These are phyloP conservation scores for Paguma larvata DNA, from an alignment of 2,797 vertebrate species.

Conservation along the genomic window DNA sequence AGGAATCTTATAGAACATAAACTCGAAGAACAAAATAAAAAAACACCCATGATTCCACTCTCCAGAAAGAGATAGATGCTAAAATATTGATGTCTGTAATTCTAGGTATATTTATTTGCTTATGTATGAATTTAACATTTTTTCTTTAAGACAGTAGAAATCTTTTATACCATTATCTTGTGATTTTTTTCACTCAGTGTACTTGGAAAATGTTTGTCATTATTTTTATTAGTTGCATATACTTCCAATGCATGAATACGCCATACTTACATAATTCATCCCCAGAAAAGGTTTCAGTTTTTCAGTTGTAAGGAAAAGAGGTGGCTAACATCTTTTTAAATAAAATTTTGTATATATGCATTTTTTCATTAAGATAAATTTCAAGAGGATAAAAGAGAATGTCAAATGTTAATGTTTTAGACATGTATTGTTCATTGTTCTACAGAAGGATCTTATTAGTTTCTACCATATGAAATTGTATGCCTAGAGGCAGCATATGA, in stretches of 20 bases:
- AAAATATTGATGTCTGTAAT: neutral
- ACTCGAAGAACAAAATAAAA: neutral
- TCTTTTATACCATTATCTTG: neutral
- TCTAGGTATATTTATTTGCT: neutral
- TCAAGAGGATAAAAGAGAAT: neutral
- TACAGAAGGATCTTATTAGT: neutral
- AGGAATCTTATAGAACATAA: neutral
- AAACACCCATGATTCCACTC: neutral
- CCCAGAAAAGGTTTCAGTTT: neutral
- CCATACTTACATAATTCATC: neutral
- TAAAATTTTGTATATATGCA: neutral
- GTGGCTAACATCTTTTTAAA: neutral
- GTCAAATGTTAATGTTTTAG: neutral
- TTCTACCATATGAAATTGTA: neutral
- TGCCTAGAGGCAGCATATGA: neutral
- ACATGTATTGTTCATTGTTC: neutral
- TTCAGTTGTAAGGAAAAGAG: neutral
- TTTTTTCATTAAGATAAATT: conserved; percentile 56
- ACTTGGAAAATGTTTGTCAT: neutral
- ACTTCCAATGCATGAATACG: neutral
- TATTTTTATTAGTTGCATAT: neutral
- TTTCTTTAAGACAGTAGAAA: neutral
- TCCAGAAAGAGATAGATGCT: neutral
- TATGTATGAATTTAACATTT: neutral
- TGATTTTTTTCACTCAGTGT: neutral